phyloP scores from a whole-genome alignment of 2,113 vertebrate genomes.

The Holacanthus passer region DNA sequence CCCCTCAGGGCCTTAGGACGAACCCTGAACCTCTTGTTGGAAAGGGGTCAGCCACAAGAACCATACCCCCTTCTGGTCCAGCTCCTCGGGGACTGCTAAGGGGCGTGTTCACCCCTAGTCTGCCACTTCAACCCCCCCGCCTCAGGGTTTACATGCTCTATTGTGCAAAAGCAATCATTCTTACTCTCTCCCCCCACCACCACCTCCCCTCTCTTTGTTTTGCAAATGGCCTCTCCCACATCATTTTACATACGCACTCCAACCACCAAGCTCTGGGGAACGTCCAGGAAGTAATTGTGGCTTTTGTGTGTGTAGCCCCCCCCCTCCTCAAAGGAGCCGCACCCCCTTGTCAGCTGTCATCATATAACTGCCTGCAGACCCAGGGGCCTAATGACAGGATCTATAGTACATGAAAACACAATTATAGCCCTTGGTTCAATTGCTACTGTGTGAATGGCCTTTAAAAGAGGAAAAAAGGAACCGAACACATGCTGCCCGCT shows the following conservation, averaged over 20 bases:
- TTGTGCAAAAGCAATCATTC: slow-evolving; percentile 75
- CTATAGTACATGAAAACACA: slow-evolving; percentile 85
- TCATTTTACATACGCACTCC: slow-evolving; percentile 83
- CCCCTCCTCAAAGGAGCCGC: slow-evolving; percentile 69
- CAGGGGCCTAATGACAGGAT: slow-evolving; percentile 82
- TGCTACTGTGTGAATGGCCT: slow-evolving; percentile 79
- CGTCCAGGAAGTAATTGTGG: slow-evolving; percentile 80
- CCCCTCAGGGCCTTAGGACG: slow-evolving; percentile 33
- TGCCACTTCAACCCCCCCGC: slow-evolving; percentile 63
- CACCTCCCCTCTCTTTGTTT: slow-evolving; percentile 75
- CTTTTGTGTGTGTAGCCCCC: slow-evolving; percentile 75
- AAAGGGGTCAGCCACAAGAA: slow-evolving; percentile 61
- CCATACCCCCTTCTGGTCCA: slow-evolving; percentile 65
- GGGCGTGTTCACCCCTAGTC: slow-evolving; percentile 55
- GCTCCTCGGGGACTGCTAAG: slow-evolving; percentile 52
- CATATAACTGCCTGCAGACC: slow-evolving; percentile 79
- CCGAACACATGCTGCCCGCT: slow-evolving; percentile 61
- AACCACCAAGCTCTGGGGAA: slow-evolving; percentile 76
- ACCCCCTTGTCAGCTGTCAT: slow-evolving; percentile 84
- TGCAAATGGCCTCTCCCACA: slow-evolving; percentile 81
- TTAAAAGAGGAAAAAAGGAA: slow-evolving; percentile 62
- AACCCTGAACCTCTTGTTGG: slow-evolving; percentile 48
- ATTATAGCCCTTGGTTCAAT: slow-evolving; percentile 80
- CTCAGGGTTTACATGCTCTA: slow-evolving; percentile 72
- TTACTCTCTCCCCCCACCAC: slow-evolving; percentile 18